These are phyloP conservation scores for Phortica magna DNA, from an alignment of 2,888 invertebrate species.

Conservation along the genomic window DNA sequence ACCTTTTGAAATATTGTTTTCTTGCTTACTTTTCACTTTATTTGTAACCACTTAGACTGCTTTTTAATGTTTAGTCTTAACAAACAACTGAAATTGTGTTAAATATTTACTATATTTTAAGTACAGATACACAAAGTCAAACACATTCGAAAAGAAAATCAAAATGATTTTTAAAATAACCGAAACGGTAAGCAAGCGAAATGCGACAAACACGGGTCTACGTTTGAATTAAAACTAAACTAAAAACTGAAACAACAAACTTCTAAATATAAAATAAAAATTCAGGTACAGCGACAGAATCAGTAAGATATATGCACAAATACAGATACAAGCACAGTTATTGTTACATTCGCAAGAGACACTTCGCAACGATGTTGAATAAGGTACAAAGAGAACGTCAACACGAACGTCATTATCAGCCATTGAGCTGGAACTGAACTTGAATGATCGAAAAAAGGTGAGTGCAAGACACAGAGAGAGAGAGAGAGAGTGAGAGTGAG, in stretches of 20 bases:
- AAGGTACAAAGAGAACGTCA: background rate
- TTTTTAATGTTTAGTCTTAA: background rate
- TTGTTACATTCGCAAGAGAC: background rate
- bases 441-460: background rate
- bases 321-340: background rate
- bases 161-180: background rate
- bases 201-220: background rate
- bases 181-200: background rate
- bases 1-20: background rate
- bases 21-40: background rate
- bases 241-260: conserved; percentile 56
- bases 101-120: conserved; percentile 18
- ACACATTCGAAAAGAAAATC: conserved; percentile 43
- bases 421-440: background rate
- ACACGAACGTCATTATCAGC: conserved; percentile 3
- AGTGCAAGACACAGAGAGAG: too few species aligned
- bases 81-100: background rate
- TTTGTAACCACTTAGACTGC: conserved; percentile 3
- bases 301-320: conserved; percentile 11
- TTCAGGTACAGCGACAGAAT: conserved; percentile 44
- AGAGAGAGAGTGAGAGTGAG: too few species aligned
- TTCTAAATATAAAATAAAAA: conserved; percentile 67
- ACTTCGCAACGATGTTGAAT: background rate
- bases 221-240: conserved; percentile 63
- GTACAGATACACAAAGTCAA: conserved; percentile 3